phyloP scores from a whole-genome alignment of 2,888 invertebrate species.

The Philaethria dido region DNA sequence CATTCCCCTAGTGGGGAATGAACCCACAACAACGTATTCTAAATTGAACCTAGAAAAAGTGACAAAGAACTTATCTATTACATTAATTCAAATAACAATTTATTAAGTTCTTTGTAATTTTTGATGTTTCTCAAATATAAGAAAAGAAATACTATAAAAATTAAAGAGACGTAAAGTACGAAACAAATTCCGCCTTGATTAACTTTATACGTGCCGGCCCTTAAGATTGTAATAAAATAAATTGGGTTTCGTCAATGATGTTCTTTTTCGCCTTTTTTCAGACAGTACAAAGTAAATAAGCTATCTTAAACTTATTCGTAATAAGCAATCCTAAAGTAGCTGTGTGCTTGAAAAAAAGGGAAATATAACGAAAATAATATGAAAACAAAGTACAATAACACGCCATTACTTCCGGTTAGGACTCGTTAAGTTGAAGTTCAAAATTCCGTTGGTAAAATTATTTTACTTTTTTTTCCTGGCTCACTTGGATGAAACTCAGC shows the following conservation, averaged over 20 bases:
- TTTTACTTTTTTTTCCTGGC: too few relatives aligned
- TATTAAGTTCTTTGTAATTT: not conserved
- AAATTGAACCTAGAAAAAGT: too few relatives aligned
- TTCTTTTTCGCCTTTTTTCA: slow-evolving; percentile 4
- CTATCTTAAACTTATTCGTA: slow-evolving; percentile 2
- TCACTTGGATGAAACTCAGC: too few relatives aligned
- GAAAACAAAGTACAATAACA: not conserved
- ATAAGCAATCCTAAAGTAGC: not conserved
- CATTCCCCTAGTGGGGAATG: too few relatives aligned
- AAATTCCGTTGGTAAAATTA: too few relatives aligned
- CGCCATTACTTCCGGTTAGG: not conserved
- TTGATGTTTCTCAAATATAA: not conserved
- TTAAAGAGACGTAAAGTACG: slow-evolving; percentile 17
- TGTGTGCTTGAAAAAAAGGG: not conserved
- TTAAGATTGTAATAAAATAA: slow-evolving; percentile 30
- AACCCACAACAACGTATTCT: too few relatives aligned
- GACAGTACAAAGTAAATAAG: slow-evolving; percentile 10
- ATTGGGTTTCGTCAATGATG: slow-evolving; percentile 28
- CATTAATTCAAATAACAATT: too few relatives aligned
- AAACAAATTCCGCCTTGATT: slow-evolving; percentile 28
- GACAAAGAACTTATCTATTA: too few relatives aligned
- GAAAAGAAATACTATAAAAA: slow-evolving; percentile 6
- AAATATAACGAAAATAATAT: not conserved
- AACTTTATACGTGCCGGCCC: slow-evolving; percentile 21
- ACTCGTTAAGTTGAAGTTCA: not conserved